These are phyloP conservation scores for Paralichthys olivaceus DNA, from an alignment of 2,113 vertebrate genomes.

Conservation along the genomic window DNA sequence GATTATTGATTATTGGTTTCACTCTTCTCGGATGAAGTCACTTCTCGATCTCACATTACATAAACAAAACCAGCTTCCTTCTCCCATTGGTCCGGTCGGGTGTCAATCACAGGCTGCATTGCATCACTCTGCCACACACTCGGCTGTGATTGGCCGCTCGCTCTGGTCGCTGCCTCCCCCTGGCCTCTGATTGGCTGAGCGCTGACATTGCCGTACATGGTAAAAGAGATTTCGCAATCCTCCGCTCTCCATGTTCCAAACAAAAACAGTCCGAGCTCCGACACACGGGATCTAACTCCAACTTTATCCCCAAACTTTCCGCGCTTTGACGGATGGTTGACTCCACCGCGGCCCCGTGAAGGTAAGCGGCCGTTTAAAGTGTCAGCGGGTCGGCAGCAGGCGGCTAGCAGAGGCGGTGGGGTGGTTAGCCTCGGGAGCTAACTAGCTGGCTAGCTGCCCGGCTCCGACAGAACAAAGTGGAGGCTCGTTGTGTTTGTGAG, in stretches of 20 bases:
- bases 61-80: slow-evolving; percentile 43
- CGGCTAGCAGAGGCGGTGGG: neutral
- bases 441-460: slow-evolving; percentile 51
- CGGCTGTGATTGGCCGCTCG: slow-evolving; percentile 63
- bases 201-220: slow-evolving; percentile 80
- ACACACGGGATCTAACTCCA: slow-evolving; percentile 34
- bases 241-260: slow-evolving; percentile 77
- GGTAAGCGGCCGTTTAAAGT: slow-evolving; percentile 65
- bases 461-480: neutral
- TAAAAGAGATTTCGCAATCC: slow-evolving; percentile 85
- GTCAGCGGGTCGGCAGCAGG: neutral
- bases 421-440: slow-evolving; percentile 58
- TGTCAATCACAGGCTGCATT: slow-evolving; percentile 61
- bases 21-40: slow-evolving; percentile 50
- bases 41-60: slow-evolving; percentile 60
- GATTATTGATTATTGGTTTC: neutral
- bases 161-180: accelerated
- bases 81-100: slow-evolving; percentile 43
- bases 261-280: slow-evolving; percentile 75
- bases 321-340: slow-evolving; percentile 31
- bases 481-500: accelerated
- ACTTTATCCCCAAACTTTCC: neutral
- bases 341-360: slow-evolving; percentile 30
- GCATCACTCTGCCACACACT: slow-evolving; percentile 66
- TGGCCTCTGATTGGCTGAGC: slow-evolving; percentile 70